Base-by-base conservation (phyloP, 2,888 invertebrate species). In the Phyto melanocephala region DNA sequence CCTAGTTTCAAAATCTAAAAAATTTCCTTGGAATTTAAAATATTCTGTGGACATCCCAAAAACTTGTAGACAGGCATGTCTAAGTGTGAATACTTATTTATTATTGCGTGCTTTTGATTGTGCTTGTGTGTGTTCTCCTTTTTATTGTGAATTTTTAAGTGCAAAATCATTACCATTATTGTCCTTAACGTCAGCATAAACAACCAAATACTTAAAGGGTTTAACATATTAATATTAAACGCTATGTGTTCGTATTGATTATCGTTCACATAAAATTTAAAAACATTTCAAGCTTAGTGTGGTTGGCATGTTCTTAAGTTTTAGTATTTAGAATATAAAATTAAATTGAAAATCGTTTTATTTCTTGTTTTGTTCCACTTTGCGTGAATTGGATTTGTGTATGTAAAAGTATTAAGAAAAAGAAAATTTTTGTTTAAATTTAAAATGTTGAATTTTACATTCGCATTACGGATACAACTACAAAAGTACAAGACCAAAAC, bases 221-320 rank as follows among this genome's bases (percentile, higher is more conserved):
- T n/a, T 63, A 52, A 52, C 15, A 22, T 65, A 63, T 68, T 81
- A 77, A 68, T 70, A 78, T 74, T 74, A 74, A 81, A 78, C 70
- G 22, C 52, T 63, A 56, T 72, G 71, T 62, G 24, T n/a, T n/a
- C 33, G 24, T 78, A n/a, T 65, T 15, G 6, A n/a, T n/a, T n/a
- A 4, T 52, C 33, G n/a, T 70, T 45, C 58, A 15, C 6, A 58
- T 72, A 40, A 28, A 37, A 68, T 50, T 47, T 62, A 28, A 20
- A 56, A 58, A n/a, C 11, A n/a, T n/a, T 15, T 47, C 47, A 37
- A 33, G 8, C 24, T 58, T 28, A 40, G 24, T 33, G 20, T 54
- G 62, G 4, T 24, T 62, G 28, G 13, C 68, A 33, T 45, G 42
- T n/a, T n/a, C n/a, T n/a, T n/a, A n/a, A n/a, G n/a, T n/a, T n/a